These are phyloP conservation scores for Pelmatolapia mariae DNA, from an alignment of 2,113 vertebrate genomes.

Conservation along the genomic window DNA sequence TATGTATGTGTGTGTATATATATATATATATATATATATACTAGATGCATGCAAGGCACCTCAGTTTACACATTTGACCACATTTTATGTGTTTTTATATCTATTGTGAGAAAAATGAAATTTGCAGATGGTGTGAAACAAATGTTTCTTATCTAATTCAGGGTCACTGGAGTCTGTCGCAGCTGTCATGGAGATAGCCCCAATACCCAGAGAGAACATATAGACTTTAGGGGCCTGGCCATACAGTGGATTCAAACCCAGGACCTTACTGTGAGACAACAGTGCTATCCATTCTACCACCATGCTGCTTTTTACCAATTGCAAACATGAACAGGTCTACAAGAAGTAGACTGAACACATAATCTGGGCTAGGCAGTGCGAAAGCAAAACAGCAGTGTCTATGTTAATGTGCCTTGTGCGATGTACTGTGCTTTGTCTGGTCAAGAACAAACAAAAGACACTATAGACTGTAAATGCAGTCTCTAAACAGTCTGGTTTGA, in stretches of 20 bases:
- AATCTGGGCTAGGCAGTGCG: background rate
- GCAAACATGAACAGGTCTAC: background rate
- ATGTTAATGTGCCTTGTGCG: background rate
- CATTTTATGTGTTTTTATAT: background rate
- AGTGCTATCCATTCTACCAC: background rate
- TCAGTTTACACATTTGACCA: background rate
- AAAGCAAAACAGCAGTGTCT: background rate
- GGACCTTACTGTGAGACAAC: background rate
- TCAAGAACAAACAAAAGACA: background rate
- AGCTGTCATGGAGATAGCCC: background rate
- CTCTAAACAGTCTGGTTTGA: background rate
- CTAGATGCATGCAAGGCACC: background rate
- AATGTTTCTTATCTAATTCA: background rate
- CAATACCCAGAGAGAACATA: background rate
- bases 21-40: accelerated
- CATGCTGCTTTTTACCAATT: background rate
- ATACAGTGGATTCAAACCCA: background rate
- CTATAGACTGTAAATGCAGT: background rate
- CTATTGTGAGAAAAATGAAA: background rate
- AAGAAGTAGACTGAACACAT: background rate
- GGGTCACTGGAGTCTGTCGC: background rate
- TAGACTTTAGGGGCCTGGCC: background rate
- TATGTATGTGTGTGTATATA: accelerated
- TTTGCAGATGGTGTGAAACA: background rate
- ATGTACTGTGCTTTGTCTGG: background rate